A percentile compares a stretch with the other conserved stretches of the same genome.
Conservation (phyloP, 1,140 invertebrate species). For the Diorhabda elongata region DNA sequence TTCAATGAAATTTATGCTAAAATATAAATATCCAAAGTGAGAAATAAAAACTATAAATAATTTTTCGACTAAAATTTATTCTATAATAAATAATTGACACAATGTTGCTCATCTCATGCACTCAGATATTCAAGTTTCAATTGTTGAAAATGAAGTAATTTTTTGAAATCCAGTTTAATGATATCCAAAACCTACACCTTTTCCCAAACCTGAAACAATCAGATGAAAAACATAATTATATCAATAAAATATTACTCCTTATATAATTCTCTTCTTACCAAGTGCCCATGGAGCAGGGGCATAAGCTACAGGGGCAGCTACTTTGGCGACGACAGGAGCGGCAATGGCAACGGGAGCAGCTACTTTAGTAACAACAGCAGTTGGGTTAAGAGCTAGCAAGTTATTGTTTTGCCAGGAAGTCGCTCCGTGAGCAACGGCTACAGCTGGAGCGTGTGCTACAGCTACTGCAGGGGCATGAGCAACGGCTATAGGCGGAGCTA, state of each 20-base stretch:
- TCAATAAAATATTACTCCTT: background rate
- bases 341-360: conserved; percentile 28
- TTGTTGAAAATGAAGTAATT: background rate
- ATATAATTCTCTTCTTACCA: conserved; percentile 1
- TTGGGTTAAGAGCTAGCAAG: conserved; percentile 24
- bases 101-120: conserved; percentile 11
- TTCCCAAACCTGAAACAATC: background rate
- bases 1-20: too few relatives aligned
- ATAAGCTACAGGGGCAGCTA: conserved; percentile 22
- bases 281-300: conserved; percentile 1
- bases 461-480: conserved; percentile 22
- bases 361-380: conserved; percentile 29
- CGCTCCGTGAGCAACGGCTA: conserved; percentile 25
- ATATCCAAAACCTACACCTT: background rate
- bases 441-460: conserved; percentile 12
- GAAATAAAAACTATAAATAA: too few relatives aligned
- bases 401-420: conserved; percentile 31
- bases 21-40: too few relatives aligned
- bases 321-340: conserved; percentile 22
- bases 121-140: conserved; percentile 6
- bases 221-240: background rate
- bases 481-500: conserved; percentile 15
- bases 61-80: background rate
- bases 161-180: conserved; percentile 2
- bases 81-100: conserved; percentile 4